Conservation (phyloP, 2,797 vertebrate species). For the Semotilus atromaculatus region DNA sequence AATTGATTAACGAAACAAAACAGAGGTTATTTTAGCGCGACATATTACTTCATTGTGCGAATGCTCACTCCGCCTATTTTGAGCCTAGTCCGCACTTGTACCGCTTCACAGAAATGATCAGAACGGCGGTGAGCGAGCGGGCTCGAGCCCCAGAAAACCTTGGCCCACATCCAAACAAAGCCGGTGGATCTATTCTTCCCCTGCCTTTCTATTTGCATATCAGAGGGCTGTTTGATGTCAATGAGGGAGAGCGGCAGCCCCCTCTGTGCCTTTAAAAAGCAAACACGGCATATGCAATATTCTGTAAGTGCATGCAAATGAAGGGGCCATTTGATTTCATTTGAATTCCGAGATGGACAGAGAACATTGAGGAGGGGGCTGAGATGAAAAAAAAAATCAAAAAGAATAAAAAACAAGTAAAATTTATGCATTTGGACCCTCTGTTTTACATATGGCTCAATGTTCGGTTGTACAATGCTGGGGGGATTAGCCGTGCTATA, state of each 20-base stretch:
- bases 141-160: slow-evolving; percentile 72
- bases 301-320: slow-evolving; percentile 85
- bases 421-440: slow-evolving; percentile 69
- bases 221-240: slow-evolving; percentile 97
- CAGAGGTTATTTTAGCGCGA: slow-evolving; percentile 37
- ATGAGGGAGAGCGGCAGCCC: slow-evolving; percentile 86
- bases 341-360: slow-evolving; percentile 82
- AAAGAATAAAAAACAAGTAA: slow-evolving; percentile 78
- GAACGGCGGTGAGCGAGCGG: slow-evolving; percentile 59
- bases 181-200: slow-evolving; percentile 85
- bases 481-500: slow-evolving; percentile 60
- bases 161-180: slow-evolving; percentile 90
- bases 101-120: slow-evolving; percentile 53
- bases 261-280: slow-evolving; percentile 87
- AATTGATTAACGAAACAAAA: slow-evolving; percentile 48
- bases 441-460: slow-evolving; percentile 74
- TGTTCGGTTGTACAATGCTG: slow-evolving; percentile 63
- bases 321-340: slow-evolving; percentile 85
- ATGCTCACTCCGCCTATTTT: slow-evolving; percentile 52
- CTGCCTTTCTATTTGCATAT: slow-evolving; percentile 91
- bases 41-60: slow-evolving; percentile 40
- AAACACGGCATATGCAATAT: slow-evolving; percentile 89
- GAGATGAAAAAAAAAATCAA: slow-evolving; percentile 62
- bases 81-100: slow-evolving; percentile 19
- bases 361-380: slow-evolving; percentile 58